A percentile compares a stretch with the other conserved stretches of the same genome.
These are phyloP conservation scores for Apis dorsata DNA, from an alignment of 1,140 invertebrate species.

Conservation along the genomic window DNA sequence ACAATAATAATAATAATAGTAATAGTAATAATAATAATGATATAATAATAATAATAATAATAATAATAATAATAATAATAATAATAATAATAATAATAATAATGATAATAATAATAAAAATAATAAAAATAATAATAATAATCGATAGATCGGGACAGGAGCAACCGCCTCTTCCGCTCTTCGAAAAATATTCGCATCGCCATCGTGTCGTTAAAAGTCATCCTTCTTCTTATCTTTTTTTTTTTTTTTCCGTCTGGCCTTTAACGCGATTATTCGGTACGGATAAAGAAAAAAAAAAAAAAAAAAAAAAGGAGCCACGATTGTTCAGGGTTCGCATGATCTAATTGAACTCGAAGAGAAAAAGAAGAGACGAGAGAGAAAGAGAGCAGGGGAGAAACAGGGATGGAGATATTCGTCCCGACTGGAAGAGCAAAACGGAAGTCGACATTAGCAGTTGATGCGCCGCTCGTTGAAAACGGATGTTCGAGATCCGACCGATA, in stretches of 20 bases:
- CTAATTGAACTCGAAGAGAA: constrained; percentile 32
- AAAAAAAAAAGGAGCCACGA: not conserved
- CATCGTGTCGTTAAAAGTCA: not conserved
- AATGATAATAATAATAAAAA: no score
- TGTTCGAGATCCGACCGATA: constrained; percentile 32
- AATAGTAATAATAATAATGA: no score
- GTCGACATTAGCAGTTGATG: constrained; percentile 25
- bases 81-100: no score
- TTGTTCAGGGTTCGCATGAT: constrained; percentile 23
- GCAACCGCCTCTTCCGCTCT: not conserved
- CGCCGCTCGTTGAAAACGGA: constrained; percentile 46
- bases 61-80: no score
- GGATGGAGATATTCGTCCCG: constrained; percentile 54
- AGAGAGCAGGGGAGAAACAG: constrained; percentile 38
- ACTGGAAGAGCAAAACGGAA: constrained; percentile 57
- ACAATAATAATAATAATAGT: no score
- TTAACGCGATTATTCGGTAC: not conserved
- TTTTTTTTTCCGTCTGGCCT: not conserved
- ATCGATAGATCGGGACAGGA: not conserved
- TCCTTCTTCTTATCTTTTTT: not conserved
- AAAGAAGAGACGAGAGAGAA: constrained; percentile 33
- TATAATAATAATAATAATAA: no score
- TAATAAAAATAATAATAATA: not conserved
- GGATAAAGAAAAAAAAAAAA: not conserved
- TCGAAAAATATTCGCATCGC: not conserved